Evolutionary conservation across 2,797 vertebrate genomes (phyloP), one percentile per base, ranked within the genome.

Genomic region (Percopsis omiscomaycus): DNA sequence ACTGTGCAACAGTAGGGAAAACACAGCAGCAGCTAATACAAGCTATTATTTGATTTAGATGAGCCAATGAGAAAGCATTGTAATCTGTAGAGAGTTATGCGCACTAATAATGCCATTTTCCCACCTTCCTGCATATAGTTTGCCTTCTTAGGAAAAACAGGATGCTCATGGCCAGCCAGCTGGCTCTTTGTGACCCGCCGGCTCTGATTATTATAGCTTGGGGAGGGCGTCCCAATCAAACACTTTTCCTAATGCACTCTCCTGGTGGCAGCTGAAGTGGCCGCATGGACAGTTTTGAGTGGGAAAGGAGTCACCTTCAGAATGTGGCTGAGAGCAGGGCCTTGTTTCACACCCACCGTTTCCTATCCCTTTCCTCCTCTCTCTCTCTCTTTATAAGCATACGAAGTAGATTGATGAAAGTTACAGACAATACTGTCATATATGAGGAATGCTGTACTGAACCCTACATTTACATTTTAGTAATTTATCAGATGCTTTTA

Each of bases 271-370:
- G 64, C 61, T 10, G 2, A 82, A 84, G 82, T 62, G 83, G 84
- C 86, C 83, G 84, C 75, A 80, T 79, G 78, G 78, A 87, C 66
- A 12, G 52, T 86, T 88, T 82, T 72, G 61, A 69, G 67, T 15
- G 10, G 69, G 58, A 69, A 42, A 61, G 60, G 64, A 73, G 82
- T 88, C 84, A 89, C 86, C 87, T 90, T 89, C 81, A 80, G 66
- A 80, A n/a, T n/a, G 52, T 11, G 22, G 47, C 61, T 46, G 29
- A 44, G 57, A 64, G 50, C 2, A 6, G 45, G 45, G 57, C 32
- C 61, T 61, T 59, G 15, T 30, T 59, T 72, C 69, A 65, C 64
- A 42, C 49, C 42, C 70, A 22, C 22, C 22, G 22, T 22, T 22
- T 22, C 22, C 22, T 22, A n/a, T 37, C 45, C 47, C 59, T 49